These are phyloP conservation scores for Bombus waltoni DNA, from an alignment of 1,140 invertebrate species.

Conservation along the genomic window DNA sequence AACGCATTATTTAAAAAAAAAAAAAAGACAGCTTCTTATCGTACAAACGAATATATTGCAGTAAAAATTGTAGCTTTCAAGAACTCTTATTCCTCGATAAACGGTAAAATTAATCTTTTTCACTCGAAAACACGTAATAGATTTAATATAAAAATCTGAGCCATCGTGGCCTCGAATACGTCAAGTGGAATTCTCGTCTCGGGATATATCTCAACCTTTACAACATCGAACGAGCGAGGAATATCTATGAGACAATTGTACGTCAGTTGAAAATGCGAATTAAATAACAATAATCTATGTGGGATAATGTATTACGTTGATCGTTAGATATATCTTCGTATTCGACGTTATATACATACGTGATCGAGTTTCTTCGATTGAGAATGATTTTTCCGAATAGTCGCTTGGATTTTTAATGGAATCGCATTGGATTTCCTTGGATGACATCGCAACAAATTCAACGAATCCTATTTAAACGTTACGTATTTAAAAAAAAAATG, in stretches of 20 bases:
- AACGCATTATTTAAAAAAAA: neutral
- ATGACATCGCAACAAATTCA: slow-evolving; percentile 36
- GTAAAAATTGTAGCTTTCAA: neutral
- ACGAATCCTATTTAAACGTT: slow-evolving; percentile 48
- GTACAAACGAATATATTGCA: neutral
- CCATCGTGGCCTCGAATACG: neutral
- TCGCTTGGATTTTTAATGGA: slow-evolving; percentile 2
- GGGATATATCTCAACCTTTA: neutral
- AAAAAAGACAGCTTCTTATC: neutral
- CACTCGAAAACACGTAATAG: neutral
- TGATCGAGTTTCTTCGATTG: neutral
- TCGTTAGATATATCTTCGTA: neutral
- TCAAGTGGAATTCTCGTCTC: slow-evolving; percentile 4
- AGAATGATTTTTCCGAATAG: neutral
- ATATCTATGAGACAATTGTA: neutral
- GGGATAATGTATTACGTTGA: neutral
- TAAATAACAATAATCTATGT: neutral
- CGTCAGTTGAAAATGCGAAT: neutral
- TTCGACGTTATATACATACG: neutral
- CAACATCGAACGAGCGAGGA: neutral
- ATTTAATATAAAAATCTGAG: neutral
- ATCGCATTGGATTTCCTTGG: slow-evolving; percentile 4
- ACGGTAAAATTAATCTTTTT: neutral
- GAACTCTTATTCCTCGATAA: neutral
- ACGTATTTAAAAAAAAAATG: neutral